Conservation (phyloP, 1,140 invertebrate genomes). For the Helicoverpa zea region DNA sequence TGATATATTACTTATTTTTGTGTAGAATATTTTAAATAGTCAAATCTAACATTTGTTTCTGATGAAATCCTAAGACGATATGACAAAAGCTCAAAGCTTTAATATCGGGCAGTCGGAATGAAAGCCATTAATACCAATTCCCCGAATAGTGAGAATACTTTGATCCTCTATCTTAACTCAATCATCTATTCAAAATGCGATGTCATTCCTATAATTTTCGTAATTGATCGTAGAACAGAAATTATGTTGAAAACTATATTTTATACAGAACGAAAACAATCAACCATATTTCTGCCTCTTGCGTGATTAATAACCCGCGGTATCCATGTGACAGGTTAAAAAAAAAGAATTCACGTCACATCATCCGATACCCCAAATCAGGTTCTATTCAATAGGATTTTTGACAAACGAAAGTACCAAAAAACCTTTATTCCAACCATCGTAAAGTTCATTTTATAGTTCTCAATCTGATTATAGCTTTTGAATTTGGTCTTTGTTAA, state of each 20-base stretch:
- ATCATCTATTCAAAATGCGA: constrained; percentile 1
- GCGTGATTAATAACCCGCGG: constrained; percentile 74
- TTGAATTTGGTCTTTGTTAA: constrained; percentile 57
- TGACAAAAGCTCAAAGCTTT: background rate
- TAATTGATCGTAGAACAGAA: background rate
- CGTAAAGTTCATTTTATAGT: constrained; percentile 63
- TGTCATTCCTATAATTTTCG: constrained; percentile 4
- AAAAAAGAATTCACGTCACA: constrained; percentile 67
- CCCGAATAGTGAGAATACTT: constrained; percentile 15
- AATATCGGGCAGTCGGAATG: constrained; percentile 16
- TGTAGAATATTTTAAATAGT: background rate
- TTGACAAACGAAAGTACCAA: constrained; percentile 64
- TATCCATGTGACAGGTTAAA: constrained; percentile 69
- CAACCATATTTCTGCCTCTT: constrained; percentile 45
- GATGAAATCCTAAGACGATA: background rate
- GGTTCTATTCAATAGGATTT: constrained; percentile 71
- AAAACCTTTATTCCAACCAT: constrained; percentile 61
- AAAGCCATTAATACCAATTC: constrained; percentile 17
- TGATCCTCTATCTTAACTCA: background rate
- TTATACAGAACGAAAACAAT: constrained; percentile 58
- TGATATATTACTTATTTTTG: background rate
- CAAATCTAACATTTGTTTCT: background rate
- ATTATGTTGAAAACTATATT: constrained; percentile 30
- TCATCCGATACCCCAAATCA: constrained; percentile 73
- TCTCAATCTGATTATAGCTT: constrained; percentile 39